Conservation (phyloP, 1,140 invertebrate species). For the Brachionus manjavacas region DNA sequence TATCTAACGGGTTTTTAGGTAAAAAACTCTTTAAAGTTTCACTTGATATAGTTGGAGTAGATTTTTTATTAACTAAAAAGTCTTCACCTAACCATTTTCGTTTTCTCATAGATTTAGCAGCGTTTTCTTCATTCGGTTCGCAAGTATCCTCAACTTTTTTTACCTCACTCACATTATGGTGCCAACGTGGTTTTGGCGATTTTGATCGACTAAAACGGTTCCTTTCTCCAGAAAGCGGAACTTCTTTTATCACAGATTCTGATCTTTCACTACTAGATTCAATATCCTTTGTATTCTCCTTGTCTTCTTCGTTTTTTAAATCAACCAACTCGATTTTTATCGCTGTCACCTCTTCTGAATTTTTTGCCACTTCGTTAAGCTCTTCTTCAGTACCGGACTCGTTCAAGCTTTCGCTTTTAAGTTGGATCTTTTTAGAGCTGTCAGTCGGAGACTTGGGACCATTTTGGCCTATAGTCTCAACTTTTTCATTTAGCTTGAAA, state of each 20-base stretch:
- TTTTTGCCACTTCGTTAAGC: background rate
- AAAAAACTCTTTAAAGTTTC: conserved; percentile 36
- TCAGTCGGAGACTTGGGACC: background rate
- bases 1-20: background rate
- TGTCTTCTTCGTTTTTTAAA: background rate
- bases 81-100: conserved; percentile 20
- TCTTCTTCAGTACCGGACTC: no score
- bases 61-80: background rate
- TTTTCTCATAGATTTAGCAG: background rate
- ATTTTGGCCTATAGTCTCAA: background rate
- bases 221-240: conserved; percentile 20
- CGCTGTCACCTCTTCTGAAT: background rate
- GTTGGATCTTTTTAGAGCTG: background rate
- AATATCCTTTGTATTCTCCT: background rate
- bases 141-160: background rate
- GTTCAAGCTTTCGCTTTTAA: no score
- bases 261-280: background rate
- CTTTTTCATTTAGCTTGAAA: background rate
- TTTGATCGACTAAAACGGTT: conserved; percentile 40
- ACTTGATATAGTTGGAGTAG: background rate
- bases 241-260: conserved; percentile 25
- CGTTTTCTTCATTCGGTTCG: background rate
- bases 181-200: conserved; percentile 41
- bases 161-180: background rate
- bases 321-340: background rate